Evolutionary conservation across 2,888 invertebrate genomes (phyloP), one percentile per base, ranked within the genome.

Genomic region (Lysandra coridon): DNA sequence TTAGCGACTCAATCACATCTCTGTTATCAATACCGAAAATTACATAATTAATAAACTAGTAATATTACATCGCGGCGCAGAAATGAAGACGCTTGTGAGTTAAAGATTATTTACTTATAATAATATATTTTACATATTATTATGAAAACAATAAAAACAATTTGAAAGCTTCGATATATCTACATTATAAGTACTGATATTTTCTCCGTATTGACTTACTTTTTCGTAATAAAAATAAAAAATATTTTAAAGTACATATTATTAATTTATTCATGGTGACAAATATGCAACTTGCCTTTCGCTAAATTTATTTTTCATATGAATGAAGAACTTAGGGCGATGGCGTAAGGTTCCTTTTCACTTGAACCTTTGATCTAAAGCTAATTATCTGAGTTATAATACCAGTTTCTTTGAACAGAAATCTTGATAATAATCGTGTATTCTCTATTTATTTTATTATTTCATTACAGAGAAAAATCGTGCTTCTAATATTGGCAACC

Each of bases 61-160:
- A 76, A 76, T 76, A 76, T 49, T 76, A 3, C 49, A 57, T 49
- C 76, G 76, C 49, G n/a, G 30, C 53, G 57, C 76, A 76, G 76
- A 53, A 49, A 75, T 76, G 76, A 53, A 76, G 53, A 76, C 76
- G 76, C 33, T 76, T 57, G 76, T 76, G 57, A 76, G 76, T 76
- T 33, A 14, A 57, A 53, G 53, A 53, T 76, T 76, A 76, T 75
- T 33, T 75, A 53, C 44, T 10, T 49, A 49, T 2, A 49, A 40
- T 23, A 23, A 1, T 40, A 7, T 53, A 30, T 76, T 33, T 87
- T 1, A 83, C 89, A 60, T 85, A 0, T 23, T 23, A 23, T 23
- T 23, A 75, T 5, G 5, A 49, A 23, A 23, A 14, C 1, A 69
- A 12, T 69, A 14, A 4, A 12, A 5, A 69, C 33, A 69, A 69